These are phyloP conservation scores for Anser brachyrhynchus DNA, from an alignment of 2,113 vertebrate genomes.

Conservation along the genomic window DNA sequence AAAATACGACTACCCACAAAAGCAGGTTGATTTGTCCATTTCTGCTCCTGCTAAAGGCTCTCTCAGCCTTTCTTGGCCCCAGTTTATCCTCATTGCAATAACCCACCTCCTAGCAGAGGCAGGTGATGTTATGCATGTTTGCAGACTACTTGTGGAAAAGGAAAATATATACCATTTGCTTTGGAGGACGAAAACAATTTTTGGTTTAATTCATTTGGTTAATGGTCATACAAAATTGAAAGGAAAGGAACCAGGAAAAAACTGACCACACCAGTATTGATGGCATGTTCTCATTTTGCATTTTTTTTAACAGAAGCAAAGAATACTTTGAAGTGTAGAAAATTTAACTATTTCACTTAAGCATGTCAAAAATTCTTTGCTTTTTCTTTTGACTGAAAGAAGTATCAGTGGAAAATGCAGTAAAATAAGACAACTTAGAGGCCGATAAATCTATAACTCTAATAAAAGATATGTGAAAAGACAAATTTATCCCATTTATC, in stretches of 20 bases:
- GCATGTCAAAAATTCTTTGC: not conserved
- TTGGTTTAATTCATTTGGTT: too few relatives aligned
- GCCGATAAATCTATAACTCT: not conserved
- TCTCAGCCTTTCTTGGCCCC: not conserved
- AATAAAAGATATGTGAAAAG: not conserved
- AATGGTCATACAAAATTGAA: not conserved
- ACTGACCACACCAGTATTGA: not conserved
- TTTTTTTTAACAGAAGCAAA: not conserved
- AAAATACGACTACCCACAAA: not conserved
- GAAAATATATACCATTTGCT: not conserved
- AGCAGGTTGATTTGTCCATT: not conserved
- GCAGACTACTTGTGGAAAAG: not conserved
- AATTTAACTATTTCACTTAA: not conserved
- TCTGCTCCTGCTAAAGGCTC: not conserved
- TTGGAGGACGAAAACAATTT: not conserved
- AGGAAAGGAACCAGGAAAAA: not conserved
- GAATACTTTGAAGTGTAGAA: not conserved
- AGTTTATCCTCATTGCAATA: not conserved
- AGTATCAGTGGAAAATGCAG: not conserved
- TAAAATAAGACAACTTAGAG: not conserved
- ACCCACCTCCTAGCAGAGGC: not conserved
- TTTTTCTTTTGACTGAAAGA: not conserved
- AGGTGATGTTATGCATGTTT: not conserved
- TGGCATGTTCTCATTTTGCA: rapidly evolving
- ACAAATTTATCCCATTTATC: not conserved